These are phyloP conservation scores for Hydropsyche tenuis DNA, from an alignment of 1,140 invertebrate species.

Conservation along the genomic window DNA sequence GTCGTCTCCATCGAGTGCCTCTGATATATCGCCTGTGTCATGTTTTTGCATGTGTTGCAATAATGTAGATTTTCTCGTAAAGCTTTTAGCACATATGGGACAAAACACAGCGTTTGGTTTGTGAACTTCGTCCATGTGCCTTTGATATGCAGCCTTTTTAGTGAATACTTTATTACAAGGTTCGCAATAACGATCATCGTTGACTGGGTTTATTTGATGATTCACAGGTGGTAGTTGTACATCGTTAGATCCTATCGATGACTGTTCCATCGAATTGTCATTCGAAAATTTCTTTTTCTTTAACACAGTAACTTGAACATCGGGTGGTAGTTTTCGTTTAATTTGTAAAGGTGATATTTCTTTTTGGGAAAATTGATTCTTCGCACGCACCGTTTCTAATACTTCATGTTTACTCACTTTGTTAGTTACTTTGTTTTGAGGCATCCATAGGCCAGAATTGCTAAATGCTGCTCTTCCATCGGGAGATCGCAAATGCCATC, in stretches of 20 bases:
- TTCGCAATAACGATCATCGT: constrained; percentile 64
- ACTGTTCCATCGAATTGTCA: constrained; percentile 56
- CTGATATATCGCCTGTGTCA: constrained; percentile 53
- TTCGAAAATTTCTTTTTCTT: constrained; percentile 59
- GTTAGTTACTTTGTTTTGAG: constrained; percentile 61
- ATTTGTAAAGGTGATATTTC: constrained; percentile 45
- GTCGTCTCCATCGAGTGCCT: constrained; percentile 32
- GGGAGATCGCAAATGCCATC: constrained; percentile 66
- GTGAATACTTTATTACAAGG: constrained; percentile 67
- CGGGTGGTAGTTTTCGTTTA: constrained; percentile 59
- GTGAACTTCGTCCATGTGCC: constrained; percentile 65
- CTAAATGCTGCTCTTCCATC: constrained; percentile 63
- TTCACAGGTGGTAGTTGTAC: constrained; percentile 36
- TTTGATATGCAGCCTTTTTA: constrained; percentile 62
- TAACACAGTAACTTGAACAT: constrained; percentile 61
- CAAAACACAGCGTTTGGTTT: constrained; percentile 59
- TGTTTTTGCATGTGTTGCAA: constrained; percentile 64
- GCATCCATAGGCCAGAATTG: constrained; percentile 62
- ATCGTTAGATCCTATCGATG: constrained; percentile 52
- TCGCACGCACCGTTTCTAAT: constrained; percentile 56
- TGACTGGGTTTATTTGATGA: constrained; percentile 28
- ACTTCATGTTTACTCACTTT: constrained; percentile 62
- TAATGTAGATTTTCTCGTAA: constrained; percentile 62
- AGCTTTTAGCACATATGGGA: constrained; percentile 63
- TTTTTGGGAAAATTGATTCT: constrained; percentile 48